A percentile compares a stretch with the other conserved stretches of the same genome.
Conservation (phyloP, 2,113 vertebrate genomes). For the Petromus typicus region DNA sequence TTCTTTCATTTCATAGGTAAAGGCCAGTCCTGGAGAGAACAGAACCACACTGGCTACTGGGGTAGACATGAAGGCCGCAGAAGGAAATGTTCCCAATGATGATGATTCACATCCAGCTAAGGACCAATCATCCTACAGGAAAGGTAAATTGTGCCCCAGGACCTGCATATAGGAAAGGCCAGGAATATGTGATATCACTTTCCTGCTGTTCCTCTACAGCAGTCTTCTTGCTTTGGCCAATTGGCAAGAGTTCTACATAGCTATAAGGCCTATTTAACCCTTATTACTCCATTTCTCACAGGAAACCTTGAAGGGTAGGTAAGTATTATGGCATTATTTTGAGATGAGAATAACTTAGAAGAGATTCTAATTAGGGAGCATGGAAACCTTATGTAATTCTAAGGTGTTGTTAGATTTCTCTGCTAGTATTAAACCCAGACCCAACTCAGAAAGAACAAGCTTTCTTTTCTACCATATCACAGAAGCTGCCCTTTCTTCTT, state of each 20-base stretch:
- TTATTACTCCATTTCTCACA: neutral
- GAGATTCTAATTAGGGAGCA: neutral
- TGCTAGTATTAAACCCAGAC: neutral
- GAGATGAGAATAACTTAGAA: neutral
- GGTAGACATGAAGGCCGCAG: neutral
- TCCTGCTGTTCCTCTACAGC: neutral
- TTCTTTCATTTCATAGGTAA: conserved; percentile 34
- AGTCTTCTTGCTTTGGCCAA: neutral
- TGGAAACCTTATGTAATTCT: neutral
- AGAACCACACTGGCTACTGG: conserved; percentile 13
- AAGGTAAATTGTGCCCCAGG: conserved; percentile 28
- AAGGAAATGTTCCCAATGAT: neutral
- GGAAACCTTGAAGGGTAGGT: neutral
- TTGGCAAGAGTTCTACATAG: neutral
- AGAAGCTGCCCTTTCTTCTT: neutral
- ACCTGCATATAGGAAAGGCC: neutral
- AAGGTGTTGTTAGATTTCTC: neutral
- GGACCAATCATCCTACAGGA: neutral
- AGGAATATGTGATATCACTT: fast-evolving
- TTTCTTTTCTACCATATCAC: neutral
- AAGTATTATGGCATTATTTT: neutral
- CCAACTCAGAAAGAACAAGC: neutral
- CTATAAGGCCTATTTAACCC: neutral
- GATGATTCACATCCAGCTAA: neutral
- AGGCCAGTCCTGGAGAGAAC: neutral